Conservation (phyloP, 2,113 vertebrate species). For the Oncorhynchus clarkii region DNA sequence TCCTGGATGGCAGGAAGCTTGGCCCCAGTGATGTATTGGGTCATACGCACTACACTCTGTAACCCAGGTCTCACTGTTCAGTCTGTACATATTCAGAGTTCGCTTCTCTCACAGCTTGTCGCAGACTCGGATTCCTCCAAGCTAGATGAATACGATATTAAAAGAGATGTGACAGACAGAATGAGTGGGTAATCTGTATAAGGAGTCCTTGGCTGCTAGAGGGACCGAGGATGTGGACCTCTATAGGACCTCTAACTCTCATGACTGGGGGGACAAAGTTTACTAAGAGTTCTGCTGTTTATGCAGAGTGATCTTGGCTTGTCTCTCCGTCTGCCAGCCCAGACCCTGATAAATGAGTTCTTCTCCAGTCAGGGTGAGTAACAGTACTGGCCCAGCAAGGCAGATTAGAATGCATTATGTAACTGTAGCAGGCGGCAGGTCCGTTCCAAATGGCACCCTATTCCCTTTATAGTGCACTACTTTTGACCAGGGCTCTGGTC, state of each 20-base stretch:
- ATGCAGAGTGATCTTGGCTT: slow-evolving; percentile 23
- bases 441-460: too few relatives aligned
- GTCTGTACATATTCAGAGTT: background rate
- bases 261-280: background rate
- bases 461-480: too few relatives aligned
- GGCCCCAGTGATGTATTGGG: too few relatives aligned
- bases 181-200: background rate
- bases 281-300: slow-evolving; percentile 14
- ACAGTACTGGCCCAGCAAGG: background rate
- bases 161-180: slow-evolving; percentile 28
- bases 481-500: too few relatives aligned
- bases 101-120: background rate
- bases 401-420: slow-evolving; percentile 32
- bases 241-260: background rate
- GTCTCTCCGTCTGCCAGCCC: background rate
- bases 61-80: background rate
- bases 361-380: slow-evolving; percentile 22
- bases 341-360: slow-evolving; percentile 36
- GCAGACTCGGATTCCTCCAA: background rate
- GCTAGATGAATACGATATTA: slow-evolving; percentile 16
- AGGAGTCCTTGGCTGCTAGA: slow-evolving; percentile 30
- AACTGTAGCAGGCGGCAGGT: background rate
- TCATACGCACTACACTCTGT: too few relatives aligned
- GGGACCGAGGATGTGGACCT: background rate
- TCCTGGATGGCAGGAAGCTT: too few relatives aligned